Percentiles rank a stretch among this genome's conserved stretches.
Evolutionary conservation across 2,888 invertebrate species (phyloP).

Genomic region (Electrophaes corylata): DNA sequence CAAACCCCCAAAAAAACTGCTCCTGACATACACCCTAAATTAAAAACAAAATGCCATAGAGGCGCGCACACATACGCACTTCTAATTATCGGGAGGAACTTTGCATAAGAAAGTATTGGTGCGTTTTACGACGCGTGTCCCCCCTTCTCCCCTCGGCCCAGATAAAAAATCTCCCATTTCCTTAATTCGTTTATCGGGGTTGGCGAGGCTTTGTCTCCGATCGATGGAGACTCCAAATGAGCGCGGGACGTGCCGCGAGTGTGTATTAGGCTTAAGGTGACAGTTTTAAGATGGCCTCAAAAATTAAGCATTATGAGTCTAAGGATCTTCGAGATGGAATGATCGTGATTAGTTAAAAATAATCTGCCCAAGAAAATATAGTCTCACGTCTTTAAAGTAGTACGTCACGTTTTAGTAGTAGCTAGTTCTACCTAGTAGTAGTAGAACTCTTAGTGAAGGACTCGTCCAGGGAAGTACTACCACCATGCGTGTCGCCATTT

Average conservation of each 20-base stretch:
- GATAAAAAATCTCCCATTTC: constrained; percentile 85
- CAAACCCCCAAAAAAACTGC: constrained; percentile 14
- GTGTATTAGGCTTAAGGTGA: constrained; percentile 78
- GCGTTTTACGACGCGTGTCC: constrained; percentile 83
- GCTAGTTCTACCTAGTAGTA: no score
- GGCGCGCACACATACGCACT: constrained; percentile 65
- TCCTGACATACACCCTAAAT: constrained; percentile 52
- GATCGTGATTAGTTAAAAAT: neutral
- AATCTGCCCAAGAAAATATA: no score
- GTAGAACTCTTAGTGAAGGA: no score
- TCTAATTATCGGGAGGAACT: constrained; percentile 83
- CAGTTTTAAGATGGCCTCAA: constrained; percentile 50
- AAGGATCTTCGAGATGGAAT: neutral
- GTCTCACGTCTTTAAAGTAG: no score
- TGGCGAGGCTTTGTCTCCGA: constrained; percentile 82
- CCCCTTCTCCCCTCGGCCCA: constrained; percentile 65
- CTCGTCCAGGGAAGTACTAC: no score
- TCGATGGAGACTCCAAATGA: constrained; percentile 82
- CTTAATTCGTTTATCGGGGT: constrained; percentile 84
- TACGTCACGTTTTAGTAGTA: no score
- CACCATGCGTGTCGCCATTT: no score
- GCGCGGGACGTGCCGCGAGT: constrained; percentile 79
- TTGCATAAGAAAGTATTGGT: constrained; percentile 84
- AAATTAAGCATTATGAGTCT: constrained; percentile 39
- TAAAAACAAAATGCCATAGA: constrained; percentile 73